Evolutionary conservation across 1,140 invertebrate species (phyloP).

Genomic region (Bursaphelenchus mucronatus): DNA sequence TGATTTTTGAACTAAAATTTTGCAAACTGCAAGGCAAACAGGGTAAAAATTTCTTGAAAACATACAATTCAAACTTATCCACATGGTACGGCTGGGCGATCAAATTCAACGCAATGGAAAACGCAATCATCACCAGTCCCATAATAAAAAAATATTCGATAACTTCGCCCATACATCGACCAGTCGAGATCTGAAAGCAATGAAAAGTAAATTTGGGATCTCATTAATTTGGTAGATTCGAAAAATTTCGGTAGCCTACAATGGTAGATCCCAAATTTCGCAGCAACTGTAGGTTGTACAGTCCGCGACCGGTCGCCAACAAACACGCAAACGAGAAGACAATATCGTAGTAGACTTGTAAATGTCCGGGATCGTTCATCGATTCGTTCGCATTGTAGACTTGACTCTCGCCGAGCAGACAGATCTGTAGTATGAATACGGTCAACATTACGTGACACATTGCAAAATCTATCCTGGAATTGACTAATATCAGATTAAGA

Average conservation of each 20-base stretch:
- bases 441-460: background rate
- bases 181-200: slow-evolving; percentile 46
- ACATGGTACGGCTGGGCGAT: slow-evolving; percentile 33
- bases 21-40: background rate
- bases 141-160: slow-evolving; percentile 44
- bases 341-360: slow-evolving; percentile 39
- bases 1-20: no score
- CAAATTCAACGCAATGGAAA: slow-evolving; percentile 42
- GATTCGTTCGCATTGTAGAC: slow-evolving; percentile 24
- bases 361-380: slow-evolving; percentile 22
- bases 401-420: slow-evolving; percentile 14
- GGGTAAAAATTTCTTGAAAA: slow-evolving; percentile 7
- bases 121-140: slow-evolving; percentile 36
- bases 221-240: slow-evolving; percentile 12
- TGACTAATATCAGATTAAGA: no score
- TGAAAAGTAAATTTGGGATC: background rate
- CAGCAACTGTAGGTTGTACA: slow-evolving; percentile 43
- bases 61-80: background rate
- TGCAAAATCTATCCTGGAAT: no score
- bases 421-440: slow-evolving; percentile 17
- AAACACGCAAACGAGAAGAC: slow-evolving; percentile 34
- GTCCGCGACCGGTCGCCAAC: slow-evolving; percentile 29
- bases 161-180: slow-evolving; percentile 38
- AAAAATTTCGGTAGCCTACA: slow-evolving; percentile 24
- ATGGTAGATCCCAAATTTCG: slow-evolving; percentile 44